Evolutionary conservation across 2,797 vertebrate species (phyloP).

Genomic region (Kryptopterus vitreolus): DNA sequence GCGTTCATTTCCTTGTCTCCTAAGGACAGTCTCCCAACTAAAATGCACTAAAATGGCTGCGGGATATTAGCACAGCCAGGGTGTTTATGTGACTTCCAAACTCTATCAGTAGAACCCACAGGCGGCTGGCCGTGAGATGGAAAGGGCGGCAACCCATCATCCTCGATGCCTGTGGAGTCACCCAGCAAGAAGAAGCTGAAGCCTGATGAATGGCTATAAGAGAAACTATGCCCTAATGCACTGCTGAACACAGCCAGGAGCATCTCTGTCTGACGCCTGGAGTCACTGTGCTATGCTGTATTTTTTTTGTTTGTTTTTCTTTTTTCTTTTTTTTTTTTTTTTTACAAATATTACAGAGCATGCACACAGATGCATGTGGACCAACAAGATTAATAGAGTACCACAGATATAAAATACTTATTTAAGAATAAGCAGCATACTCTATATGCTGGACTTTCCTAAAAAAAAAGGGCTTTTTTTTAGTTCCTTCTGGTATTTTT

Average conservation of each 20-base stretch:
- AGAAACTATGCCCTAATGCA: conserved; percentile 9
- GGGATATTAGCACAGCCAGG: conserved; percentile 24
- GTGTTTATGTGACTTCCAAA: conserved; percentile 35
- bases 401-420: not conserved
- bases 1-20: conserved; percentile 44
- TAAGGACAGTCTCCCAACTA: conserved; percentile 41
- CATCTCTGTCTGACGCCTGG: not conserved
- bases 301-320: not conserved
- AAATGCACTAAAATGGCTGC: conserved; percentile 30
- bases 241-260: conserved; percentile 13
- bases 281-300: not conserved
- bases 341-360: not conserved
- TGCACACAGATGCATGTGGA: not conserved
- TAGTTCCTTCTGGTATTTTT: no score
- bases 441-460: not conserved
- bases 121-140: conserved; percentile 22
- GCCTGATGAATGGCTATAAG: conserved; percentile 18
- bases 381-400: no score
- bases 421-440: not conserved
- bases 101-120: conserved; percentile 27
- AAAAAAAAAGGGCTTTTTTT: no score
- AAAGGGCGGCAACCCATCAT: conserved; percentile 25
- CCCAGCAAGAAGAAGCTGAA: conserved; percentile 14
- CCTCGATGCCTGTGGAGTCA: not conserved
- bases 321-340: not conserved